Base-by-base conservation (phyloP, 2,797 vertebrate genomes). In the Microctenopoma stevenorrisi region DNA sequence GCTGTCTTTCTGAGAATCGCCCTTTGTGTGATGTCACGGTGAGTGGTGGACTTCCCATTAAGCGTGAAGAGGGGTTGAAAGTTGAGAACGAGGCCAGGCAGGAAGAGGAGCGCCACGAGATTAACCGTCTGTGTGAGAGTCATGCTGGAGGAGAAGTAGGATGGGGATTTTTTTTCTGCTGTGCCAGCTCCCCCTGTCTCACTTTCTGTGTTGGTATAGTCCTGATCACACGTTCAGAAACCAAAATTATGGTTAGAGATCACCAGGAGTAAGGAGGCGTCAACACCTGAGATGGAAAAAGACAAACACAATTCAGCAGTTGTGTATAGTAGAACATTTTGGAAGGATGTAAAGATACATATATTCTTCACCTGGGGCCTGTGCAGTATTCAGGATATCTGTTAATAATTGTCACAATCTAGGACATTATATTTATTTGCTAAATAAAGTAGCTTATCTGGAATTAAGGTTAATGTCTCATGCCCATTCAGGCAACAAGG, bases 1-100 rank as follows among this genome's bases (percentile, higher is more conserved):
- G 88, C 90, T 1, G 90, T 90, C 76, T 93, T 92, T 13, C 42
- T 68, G 44, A 92, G 86, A 61, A 89, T 28, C 0, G 92, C 91
- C 46, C 0, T 85, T 37, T 4, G 43, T 0, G 90, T 92, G 76
- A 93, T 92, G 8, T 80, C 4, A 18, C 78, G 81, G 64, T 93
- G 92, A 55, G 87, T 88, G 47, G 2, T 26, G 0, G 91, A 84
- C 0, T 60, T 82, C 0, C 60, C 74, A n/a, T 43, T 3, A 2
- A 47, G 58, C 0, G 60, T 16, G 40, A 79, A 53, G 4, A 92
- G 70, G 1, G 90, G 91, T 0, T 81, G 0, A 64, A 93, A 93
- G 81, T 81, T 22, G 30, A 78, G 50, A 48, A 46, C 4, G 7
- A 37, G 7, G 18, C 47, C 54, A 10, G 57, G 49, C 26, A 87